Evolutionary conservation across 2,888 invertebrate species (phyloP), one percentile per base, ranked within the genome.

Genomic region (Leucania comma): DNA sequence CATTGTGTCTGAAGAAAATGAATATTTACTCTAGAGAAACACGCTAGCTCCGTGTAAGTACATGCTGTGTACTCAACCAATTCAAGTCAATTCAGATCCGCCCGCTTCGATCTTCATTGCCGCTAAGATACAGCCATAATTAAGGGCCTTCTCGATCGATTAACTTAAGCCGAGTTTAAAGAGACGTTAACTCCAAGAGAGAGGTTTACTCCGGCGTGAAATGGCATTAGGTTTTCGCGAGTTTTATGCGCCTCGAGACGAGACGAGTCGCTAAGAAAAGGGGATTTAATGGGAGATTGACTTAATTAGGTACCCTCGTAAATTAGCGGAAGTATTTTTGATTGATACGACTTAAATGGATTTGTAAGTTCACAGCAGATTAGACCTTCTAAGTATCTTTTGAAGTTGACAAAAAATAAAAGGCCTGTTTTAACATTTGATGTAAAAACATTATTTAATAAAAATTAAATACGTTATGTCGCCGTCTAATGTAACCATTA

Each of bases 131-230:
- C 95, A 94, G 94, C 95, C 92, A 93, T 96, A 96, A 96, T 96
- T 96, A 96, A 95, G 92, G 91, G 91, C 94, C 93, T 94, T 96
- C 96, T 90, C 95, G 90, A 95, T 95, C 95, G 96, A 96, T 96
- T 96, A 96, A 95, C 89, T 93, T 94, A 93, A 96, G 93, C 94
- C 93, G 92, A 95, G 95, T 96, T 96, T 94, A 95, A 95, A 95
- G 91, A 94, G 95, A 95, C 95, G 95, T 91, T 96, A 96, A 96
- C 95, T 95, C 93, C 89, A 81, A 88, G 91, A 93, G 96, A 96
- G 95, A 94, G 96, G 96, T 95, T 95, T 95, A 96, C 95, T 95
- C 95, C 94, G 91, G 90, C 95, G 96, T 96, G 95, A 95, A 96
- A 96, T 96, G 95, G 95, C 93, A 94, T 96, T 96, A 96, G 95